phyloP scores from a whole-genome alignment of 2,113 vertebrate species.

The Festucalex cinctus region DNA sequence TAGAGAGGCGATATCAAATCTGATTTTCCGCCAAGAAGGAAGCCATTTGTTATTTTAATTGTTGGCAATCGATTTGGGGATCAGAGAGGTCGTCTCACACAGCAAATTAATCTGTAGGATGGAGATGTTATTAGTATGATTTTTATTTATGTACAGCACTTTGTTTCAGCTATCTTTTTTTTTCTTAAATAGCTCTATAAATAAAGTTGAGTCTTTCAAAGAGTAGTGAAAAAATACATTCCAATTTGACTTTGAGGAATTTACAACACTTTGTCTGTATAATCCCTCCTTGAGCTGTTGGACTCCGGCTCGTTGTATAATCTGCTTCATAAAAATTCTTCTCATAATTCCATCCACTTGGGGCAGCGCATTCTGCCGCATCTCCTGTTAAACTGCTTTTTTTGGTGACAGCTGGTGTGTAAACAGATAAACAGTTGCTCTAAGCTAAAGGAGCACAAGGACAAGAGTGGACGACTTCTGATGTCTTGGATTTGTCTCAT shows the following conservation, averaged over 20 bases:
- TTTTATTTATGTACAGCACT: neutral
- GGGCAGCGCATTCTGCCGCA: neutral
- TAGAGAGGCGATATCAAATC: constrained; percentile 14
- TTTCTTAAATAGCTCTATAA: neutral
- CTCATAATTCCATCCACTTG: neutral
- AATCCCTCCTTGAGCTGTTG: constrained; percentile 4
- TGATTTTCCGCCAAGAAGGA: neutral
- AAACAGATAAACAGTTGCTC: constrained; percentile 31
- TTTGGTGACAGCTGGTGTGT: constrained; percentile 28
- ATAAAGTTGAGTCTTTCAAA: neutral
- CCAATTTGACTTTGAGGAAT: constrained; percentile 8
- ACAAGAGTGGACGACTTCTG: neutral
- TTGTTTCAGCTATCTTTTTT: neutral
- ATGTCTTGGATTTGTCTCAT: no score
- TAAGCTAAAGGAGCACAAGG: constrained; percentile 7
- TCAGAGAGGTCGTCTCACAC: neutral
- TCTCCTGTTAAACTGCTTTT: constrained; percentile 3
- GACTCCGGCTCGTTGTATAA: constrained; percentile 20
- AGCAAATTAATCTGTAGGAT: neutral
- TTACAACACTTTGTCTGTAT: neutral
- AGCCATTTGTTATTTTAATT: neutral
- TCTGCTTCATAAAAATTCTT: constrained; percentile 4
- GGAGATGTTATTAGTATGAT: neutral
- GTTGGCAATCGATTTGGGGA: neutral
- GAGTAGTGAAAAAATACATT: neutral